Percentiles rank a stretch among this genome's conserved stretches.
phyloP scores from a whole-genome alignment of 2,888 invertebrate species.

The Heliconius hortense region DNA sequence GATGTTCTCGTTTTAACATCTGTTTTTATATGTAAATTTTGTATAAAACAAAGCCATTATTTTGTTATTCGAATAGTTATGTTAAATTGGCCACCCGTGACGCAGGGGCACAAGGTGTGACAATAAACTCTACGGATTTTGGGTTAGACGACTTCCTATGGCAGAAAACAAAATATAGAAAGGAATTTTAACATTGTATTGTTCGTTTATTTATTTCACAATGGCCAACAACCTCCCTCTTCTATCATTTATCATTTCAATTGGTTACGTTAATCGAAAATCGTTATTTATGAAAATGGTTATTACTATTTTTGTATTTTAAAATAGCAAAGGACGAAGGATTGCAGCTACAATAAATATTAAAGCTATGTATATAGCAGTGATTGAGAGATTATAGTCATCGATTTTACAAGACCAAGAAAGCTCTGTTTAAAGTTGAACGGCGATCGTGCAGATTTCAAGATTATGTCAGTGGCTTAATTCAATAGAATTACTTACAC shows the following conservation, averaged over 20 bases:
- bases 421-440: slow-evolving; percentile 7
- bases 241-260: neutral
- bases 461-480: neutral
- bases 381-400: neutral
- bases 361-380: neutral
- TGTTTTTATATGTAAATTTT: neutral
- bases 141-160: neutral
- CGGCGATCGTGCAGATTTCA: neutral
- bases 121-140: no score
- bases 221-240: neutral
- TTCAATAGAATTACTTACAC: neutral
- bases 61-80: no score
- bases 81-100: no score
- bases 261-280: neutral
- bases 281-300: neutral
- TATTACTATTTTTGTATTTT: neutral
- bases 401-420: slow-evolving; percentile 2
- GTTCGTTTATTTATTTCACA: neutral
- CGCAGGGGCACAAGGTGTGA: no score
- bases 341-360: neutral
- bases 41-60: no score
- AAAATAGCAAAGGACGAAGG: neutral
- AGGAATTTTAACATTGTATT: neutral
- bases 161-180: neutral
- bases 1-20: neutral